Evolutionary conservation across 2,888 invertebrate species (phyloP).

Genomic region (Embidobia sp.): DNA sequence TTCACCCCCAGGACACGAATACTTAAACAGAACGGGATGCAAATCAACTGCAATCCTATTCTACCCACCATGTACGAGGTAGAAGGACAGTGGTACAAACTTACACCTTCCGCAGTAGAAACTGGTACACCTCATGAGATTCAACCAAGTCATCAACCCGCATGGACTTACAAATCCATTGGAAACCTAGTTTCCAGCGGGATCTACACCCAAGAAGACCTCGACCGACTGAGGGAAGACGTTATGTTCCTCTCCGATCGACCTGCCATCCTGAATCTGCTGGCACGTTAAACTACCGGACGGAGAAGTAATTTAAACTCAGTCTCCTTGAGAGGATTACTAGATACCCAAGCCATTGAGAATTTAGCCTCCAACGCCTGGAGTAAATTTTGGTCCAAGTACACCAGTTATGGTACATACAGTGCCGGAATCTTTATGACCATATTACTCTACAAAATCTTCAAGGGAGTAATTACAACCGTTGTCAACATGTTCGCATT

Average conservation of each 20-base stretch:
- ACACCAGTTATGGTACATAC: neutral
- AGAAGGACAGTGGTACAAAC: conserved; percentile 54
- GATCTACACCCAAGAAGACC: conserved; percentile 31
- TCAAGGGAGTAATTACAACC: neutral
- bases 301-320: neutral
- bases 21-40: conserved; percentile 45
- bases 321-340: neutral
- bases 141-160: neutral
- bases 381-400: neutral
- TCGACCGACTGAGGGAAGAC: conserved; percentile 12
- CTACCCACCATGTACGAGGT: conserved; percentile 59
- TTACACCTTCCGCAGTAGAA: neutral
- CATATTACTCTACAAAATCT: neutral
- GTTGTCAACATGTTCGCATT: neutral
- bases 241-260: conserved; percentile 44
- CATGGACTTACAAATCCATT: conserved; percentile 21
- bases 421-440: neutral
- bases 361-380: neutral
- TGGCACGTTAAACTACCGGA: neutral
- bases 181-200: conserved; percentile 24
- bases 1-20: conserved; percentile 65
- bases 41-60: conserved; percentile 59
- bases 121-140: neutral
- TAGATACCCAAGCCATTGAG: neutral
- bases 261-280: neutral